A percentile compares a stretch with the other conserved stretches of the same genome.
Conservation (phyloP, 1,140 invertebrate species). For the Aradophagus sp. region DNA sequence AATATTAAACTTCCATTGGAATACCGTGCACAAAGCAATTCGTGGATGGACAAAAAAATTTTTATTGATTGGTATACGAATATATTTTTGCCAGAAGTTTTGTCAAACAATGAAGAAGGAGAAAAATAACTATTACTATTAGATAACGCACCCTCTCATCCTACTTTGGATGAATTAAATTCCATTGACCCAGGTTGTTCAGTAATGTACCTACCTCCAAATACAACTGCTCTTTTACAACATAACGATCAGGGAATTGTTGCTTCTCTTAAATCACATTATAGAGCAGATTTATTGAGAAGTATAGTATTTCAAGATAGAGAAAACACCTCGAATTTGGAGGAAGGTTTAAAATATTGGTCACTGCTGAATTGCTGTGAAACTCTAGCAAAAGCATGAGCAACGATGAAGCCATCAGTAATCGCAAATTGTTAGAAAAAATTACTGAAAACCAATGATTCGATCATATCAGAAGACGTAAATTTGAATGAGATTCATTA, state of each 20-base stretch:
- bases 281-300: constrained; percentile 9
- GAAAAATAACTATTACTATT: constrained; percentile 21
- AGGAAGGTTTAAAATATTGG: constrained; percentile 16
- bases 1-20: constrained; percentile 9
- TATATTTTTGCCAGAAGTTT: constrained; percentile 25
- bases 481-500: too few relatives aligned
- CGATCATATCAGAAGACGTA: too few relatives aligned
- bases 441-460: constrained; percentile 4
- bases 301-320: constrained; percentile 9
- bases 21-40: constrained; percentile 12
- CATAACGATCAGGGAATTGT: constrained; percentile 34
- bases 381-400: constrained; percentile 9
- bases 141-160: constrained; percentile 30
- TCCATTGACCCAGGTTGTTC: constrained; percentile 15
- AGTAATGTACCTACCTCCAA: constrained; percentile 13
- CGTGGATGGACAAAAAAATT: constrained; percentile 13
- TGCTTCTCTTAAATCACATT: constrained; percentile 10
- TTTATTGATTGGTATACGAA: constrained; percentile 25
- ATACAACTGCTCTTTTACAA: constrained; percentile 15
- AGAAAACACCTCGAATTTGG: background rate
- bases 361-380: constrained; percentile 16
- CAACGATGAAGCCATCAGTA: background rate
- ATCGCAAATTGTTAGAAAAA: constrained; percentile 22
- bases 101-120: constrained; percentile 2
- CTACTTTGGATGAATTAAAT: constrained; percentile 12